Base-by-base conservation (phyloP, 1,140 invertebrate species). In the Drosophila repletoides region DNA sequence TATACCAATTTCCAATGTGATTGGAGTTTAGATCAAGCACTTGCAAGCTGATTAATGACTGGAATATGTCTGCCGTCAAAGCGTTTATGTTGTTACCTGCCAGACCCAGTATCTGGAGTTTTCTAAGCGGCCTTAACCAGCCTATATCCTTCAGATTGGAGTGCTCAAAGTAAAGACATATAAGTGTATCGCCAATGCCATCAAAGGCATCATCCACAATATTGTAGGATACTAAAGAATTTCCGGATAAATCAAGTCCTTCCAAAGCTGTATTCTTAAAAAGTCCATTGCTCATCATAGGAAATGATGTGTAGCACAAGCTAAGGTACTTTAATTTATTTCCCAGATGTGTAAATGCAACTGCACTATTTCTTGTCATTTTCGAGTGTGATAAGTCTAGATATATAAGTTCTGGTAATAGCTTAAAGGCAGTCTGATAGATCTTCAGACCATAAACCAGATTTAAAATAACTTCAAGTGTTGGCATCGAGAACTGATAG, bases 231-330 rank as follows among this genome's bases (percentile, higher is more conserved):
- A 92, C 48, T 17, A 73, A 72, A 0, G 72, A 67, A 67, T 93
- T 93, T 0, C 92, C 91, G 1, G 92, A 92, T 14, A 93, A 34
- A 59, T 93, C 92, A 1, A 93, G 76, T 5, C 90, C 90, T 56
- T 89, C 89, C 0, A 93, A 26, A 0, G 73, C 63, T 1, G 91
- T 92, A 1, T 89, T 87, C 4, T 64, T 72, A 14, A 93, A 92
- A 1, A 91, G 53, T 0, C 68, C 48, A 19, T 88, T 72, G 26
- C 70, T 68, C 9, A 92, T 41, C 63, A 68, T 76, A 0, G 75
- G 80, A 17, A 92, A 72, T 1, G 75, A 79, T 0, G 91, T 90
- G n/a, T 91, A 88, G 53, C 92, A 93, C 3, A 93, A 41, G 3
- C 92, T 93, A 0, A 93, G 55, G 41, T 88, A 91, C 56, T 91